Evolutionary conservation across 2,797 vertebrate species (phyloP).

Genomic region (Ctenochaetus hawaiiensis): DNA sequence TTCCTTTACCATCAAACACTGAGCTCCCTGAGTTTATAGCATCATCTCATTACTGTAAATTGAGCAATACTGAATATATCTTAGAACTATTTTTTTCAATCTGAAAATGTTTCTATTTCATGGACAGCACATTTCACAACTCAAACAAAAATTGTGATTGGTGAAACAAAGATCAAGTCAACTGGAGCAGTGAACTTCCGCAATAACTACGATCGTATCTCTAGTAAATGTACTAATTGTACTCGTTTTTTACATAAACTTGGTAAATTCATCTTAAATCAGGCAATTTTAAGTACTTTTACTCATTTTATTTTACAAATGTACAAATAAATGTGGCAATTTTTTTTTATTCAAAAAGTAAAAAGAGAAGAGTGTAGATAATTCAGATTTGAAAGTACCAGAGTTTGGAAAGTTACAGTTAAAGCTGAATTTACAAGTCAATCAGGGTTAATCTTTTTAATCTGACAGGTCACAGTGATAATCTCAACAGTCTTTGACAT

Average conservation of each 20-base stretch:
- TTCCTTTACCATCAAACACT: no score
- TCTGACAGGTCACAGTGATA: slow-evolving; percentile 55
- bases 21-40: no score
- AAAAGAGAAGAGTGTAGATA: slow-evolving; percentile 5
- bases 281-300: background rate
- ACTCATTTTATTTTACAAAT: background rate
- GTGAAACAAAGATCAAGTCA: background rate
- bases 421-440: slow-evolving; percentile 58
- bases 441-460: slow-evolving; percentile 73
- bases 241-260: background rate
- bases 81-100: background rate
- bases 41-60: no score
- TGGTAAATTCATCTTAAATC: background rate
- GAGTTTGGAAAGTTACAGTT: slow-evolving; percentile 67
- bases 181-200: background rate
- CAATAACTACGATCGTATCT: background rate
- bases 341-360: background rate
- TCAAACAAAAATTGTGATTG: background rate
- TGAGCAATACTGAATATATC: no score
- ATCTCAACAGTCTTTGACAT: slow-evolving; percentile 47
- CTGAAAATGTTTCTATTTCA: background rate
- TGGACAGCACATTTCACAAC: background rate
- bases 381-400: slow-evolving; percentile 57
- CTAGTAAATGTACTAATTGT: background rate
- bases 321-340: background rate